Conservation (phyloP, 2,888 invertebrate genomes). For the Drosophila paramelanica region DNA sequence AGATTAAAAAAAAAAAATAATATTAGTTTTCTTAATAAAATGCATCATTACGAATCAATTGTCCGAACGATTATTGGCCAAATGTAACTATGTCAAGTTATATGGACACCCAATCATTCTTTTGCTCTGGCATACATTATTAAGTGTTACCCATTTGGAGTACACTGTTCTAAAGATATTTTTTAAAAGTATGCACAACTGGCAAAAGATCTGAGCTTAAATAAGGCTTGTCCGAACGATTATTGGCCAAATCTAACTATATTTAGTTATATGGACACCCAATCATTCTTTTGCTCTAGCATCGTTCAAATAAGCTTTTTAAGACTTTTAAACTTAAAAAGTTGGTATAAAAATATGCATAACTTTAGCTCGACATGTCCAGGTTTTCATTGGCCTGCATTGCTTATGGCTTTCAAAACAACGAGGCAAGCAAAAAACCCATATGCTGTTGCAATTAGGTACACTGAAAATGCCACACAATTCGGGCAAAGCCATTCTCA, state of each 20-base stretch:
- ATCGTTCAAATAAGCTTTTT: constrained; percentile 47
- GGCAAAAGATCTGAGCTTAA: background rate
- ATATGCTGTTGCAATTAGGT: constrained; percentile 78
- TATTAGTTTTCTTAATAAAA: constrained; percentile 3
- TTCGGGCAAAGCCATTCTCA: constrained; percentile 63
- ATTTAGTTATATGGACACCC: constrained; percentile 77
- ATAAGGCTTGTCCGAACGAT: constrained; percentile 59
- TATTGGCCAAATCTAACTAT: constrained; percentile 79
- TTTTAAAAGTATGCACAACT: constrained; percentile 15
- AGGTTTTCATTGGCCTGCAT: constrained; percentile 82
- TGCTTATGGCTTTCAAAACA: constrained; percentile 61
- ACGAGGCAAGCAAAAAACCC: constrained; percentile 83
- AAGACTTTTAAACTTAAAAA: constrained; percentile 31
- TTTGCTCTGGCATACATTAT: constrained; percentile 64
- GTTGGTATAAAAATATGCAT: constrained; percentile 38
- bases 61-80: constrained; percentile 37
- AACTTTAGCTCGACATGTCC: constrained; percentile 47
- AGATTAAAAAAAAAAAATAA: background rate
- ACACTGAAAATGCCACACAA: constrained; percentile 58
- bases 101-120: constrained; percentile 78
- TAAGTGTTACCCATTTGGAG: constrained; percentile 14
- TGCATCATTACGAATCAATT: constrained; percentile 12
- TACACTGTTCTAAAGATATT: constrained; percentile 1
- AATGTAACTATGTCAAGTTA: constrained; percentile 66
- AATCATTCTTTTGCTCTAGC: constrained; percentile 72